Percentiles rank a stretch among this genome's conserved stretches.
Evolutionary conservation across 2,888 invertebrate genomes (phyloP).

Genomic region (Hemaris fuciformis): DNA sequence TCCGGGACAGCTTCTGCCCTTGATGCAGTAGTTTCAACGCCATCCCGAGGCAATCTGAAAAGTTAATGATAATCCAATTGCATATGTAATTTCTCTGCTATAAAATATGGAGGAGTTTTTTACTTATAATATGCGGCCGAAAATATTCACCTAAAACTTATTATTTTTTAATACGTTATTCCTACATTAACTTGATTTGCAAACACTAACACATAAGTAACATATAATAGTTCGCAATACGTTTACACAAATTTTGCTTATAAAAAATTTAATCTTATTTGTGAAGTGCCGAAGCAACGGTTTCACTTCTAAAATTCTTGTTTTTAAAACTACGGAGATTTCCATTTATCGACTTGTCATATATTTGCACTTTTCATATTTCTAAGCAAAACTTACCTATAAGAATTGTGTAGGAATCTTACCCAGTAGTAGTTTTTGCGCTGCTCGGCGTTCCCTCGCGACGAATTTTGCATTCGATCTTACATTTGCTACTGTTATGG

Average conservation of each 20-base stretch:
- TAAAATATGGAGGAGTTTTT: too few relatives aligned
- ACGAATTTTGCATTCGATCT: slow-evolving; percentile 20
- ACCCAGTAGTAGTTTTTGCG: slow-evolving; percentile 1
- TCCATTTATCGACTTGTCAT: not conserved
- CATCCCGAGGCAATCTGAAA: slow-evolving; percentile 25
- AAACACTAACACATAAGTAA: too few relatives aligned
- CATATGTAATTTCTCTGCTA: not conserved
- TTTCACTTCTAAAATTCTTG: too few relatives aligned
- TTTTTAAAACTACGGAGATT: not conserved
- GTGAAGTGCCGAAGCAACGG: too few relatives aligned
- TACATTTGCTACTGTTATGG: not conserved
- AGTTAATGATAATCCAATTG: not conserved
- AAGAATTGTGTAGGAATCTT: not conserved
- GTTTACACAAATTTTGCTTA: too few relatives aligned
- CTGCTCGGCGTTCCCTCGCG: slow-evolving; percentile 18
- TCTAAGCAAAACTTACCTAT: not conserved
- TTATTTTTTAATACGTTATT: too few relatives aligned
- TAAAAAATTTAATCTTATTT: too few relatives aligned
- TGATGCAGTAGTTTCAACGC: slow-evolving; percentile 51
- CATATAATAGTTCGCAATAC: too few relatives aligned
- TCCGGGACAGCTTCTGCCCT: slow-evolving; percentile 41
- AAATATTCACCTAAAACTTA: too few relatives aligned
- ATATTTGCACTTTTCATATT: not conserved
- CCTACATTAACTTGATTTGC: too few relatives aligned
- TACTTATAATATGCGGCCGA: too few relatives aligned